A percentile compares a stretch with the other conserved stretches of the same genome.
Conservation (phyloP, 2,797 vertebrate genomes). For the Acanthurus tractus region DNA sequence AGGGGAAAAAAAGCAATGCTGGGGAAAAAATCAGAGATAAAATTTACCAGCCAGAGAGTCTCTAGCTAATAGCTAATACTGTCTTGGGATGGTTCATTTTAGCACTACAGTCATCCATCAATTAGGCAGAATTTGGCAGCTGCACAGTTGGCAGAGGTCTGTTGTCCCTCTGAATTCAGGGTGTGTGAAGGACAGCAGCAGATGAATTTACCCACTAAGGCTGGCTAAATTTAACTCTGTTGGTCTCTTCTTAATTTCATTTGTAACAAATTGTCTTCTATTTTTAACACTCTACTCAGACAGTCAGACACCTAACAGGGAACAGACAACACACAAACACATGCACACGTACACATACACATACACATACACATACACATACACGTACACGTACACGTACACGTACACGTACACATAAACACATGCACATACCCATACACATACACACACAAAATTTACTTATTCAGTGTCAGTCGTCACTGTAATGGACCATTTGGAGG, state of each 20-base stretch:
- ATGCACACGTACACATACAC: neutral
- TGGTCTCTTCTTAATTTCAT: conserved; percentile 55
- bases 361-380: neutral
- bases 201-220: conserved; percentile 50
- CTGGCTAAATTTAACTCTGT: conserved; percentile 38
- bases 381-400: neutral
- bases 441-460: neutral
- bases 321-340: neutral
- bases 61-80: conserved; percentile 7
- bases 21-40: neutral
- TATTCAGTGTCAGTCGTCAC: neutral
- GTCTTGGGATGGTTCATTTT: conserved; percentile 34
- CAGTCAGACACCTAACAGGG: conserved; percentile 26
- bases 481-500: neutral
- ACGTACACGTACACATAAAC: neutral
- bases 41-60: conserved; percentile 31
- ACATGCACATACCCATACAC: neutral
- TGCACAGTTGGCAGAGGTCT: conserved; percentile 21
- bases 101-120: conserved; percentile 54
- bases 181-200: conserved; percentile 49
- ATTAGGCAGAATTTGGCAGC: conserved; percentile 32
- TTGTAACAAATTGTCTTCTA: conserved; percentile 43
- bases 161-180: conserved; percentile 48
- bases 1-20: neutral
- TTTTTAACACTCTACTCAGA: conserved; percentile 47